A percentile compares a stretch with the other conserved stretches of the same genome.
Evolutionary conservation across 2,888 invertebrate species (phyloP).

Genomic region (Acleris holmiana): DNA sequence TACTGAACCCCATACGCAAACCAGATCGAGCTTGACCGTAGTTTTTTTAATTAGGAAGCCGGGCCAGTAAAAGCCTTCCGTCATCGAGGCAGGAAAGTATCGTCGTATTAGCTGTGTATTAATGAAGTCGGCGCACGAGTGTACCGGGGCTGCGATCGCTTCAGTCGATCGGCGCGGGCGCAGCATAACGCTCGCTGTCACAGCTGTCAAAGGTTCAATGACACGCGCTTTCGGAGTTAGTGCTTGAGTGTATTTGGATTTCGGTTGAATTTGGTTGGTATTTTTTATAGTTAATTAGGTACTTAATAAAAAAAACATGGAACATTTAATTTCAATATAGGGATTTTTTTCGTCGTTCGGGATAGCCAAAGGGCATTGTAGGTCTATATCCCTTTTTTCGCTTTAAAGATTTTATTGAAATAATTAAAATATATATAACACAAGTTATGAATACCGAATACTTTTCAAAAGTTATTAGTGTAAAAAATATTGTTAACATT

Average conservation of each 20-base stretch:
- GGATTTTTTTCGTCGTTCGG: no score
- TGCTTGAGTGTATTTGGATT: constrained; percentile 6
- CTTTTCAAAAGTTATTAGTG: no score
- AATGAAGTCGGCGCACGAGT: constrained; percentile 74
- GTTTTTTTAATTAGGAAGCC: constrained; percentile 81
- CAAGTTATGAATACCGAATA: no score
- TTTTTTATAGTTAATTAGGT: not conserved
- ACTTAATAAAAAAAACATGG: no score
- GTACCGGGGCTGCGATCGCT: constrained; percentile 55
- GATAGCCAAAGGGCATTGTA: no score
- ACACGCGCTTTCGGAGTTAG: constrained; percentile 44
- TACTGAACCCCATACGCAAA: constrained; percentile 13
- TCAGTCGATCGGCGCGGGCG: constrained; percentile 39
- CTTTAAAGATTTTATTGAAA: no score
- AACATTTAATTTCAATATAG: no score
- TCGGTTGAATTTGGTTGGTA: constrained; percentile 21
- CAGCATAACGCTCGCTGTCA: constrained; percentile 60
- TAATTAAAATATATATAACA: no score
- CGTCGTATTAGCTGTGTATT: constrained; percentile 66
- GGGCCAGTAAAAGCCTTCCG: constrained; percentile 79
- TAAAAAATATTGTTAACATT: no score
- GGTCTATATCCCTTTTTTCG: no score
- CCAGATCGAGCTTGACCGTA: constrained; percentile 38
- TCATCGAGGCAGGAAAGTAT: constrained; percentile 79
- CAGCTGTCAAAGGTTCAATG: constrained; percentile 60